Evolutionary conservation across 1,140 invertebrate species (phyloP).

Genomic region (Nymphalis io): DNA sequence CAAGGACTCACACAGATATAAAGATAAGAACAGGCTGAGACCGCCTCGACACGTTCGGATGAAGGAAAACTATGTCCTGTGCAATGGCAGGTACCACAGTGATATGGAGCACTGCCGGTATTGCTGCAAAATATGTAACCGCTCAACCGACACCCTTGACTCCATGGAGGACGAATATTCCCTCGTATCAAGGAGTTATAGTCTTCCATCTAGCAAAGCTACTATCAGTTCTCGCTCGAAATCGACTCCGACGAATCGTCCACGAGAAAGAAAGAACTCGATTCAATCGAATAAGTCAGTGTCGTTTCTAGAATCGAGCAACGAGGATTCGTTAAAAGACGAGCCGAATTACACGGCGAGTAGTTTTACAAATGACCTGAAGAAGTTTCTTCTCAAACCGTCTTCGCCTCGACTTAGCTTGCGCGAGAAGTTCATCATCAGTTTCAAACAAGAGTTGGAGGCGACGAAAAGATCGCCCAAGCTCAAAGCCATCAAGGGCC

Average conservation of each 20-base stretch:
- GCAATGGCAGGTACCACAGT: slow-evolving; percentile 66
- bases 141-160: slow-evolving; percentile 66
- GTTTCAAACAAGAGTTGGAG: slow-evolving; percentile 72
- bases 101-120: slow-evolving; percentile 65
- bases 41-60: slow-evolving; percentile 16
- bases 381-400: slow-evolving; percentile 75
- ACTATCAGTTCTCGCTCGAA: slow-evolving; percentile 48
- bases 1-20: slow-evolving; percentile 33
- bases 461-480: slow-evolving; percentile 73
- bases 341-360: slow-evolving; percentile 77
- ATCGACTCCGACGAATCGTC: slow-evolving; percentile 43
- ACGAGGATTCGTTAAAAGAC: slow-evolving; percentile 64
- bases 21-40: slow-evolving; percentile 36
- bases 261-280: slow-evolving; percentile 67
- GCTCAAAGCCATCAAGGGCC: slow-evolving; percentile 75
- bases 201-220: slow-evolving; percentile 47
- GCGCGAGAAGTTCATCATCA: slow-evolving; percentile 76
- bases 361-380: slow-evolving; percentile 78
- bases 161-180: slow-evolving; percentile 71
- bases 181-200: slow-evolving; percentile 63
- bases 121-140: slow-evolving; percentile 68
- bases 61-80: slow-evolving; percentile 59
- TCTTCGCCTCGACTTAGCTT: slow-evolving; percentile 71
- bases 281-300: slow-evolving; percentile 77
- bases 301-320: slow-evolving; percentile 74